Conservation (phyloP, 37 sponge, comb jelly and placozoan genomes). For the Halisarca cf. caerulea region DNA sequence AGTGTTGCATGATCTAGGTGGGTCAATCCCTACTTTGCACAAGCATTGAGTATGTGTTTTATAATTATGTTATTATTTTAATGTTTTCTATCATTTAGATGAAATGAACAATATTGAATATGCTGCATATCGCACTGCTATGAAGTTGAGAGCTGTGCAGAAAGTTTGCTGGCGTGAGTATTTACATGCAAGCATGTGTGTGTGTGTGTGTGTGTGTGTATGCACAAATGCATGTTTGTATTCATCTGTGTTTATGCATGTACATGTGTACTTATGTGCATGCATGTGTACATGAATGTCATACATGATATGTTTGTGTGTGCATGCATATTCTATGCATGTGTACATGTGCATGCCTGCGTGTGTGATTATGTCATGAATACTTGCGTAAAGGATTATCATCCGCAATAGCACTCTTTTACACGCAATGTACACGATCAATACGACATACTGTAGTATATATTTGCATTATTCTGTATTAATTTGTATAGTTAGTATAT, state of each 20-base stretch:
- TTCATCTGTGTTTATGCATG: background rate
- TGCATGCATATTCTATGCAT: background rate
- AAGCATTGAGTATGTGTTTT: background rate
- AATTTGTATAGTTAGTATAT: no score
- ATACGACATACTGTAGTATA: no score
- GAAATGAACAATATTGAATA: slow-evolving; percentile 67
- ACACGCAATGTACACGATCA: no score
- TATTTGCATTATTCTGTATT: no score
- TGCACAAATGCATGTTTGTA: no score
- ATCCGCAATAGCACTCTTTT: no score
- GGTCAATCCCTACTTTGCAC: background rate
- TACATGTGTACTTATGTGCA: background rate
- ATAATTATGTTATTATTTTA: no score
- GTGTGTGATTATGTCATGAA: no score
- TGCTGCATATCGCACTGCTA: slow-evolving; percentile 89
- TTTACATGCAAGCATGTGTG: background rate
- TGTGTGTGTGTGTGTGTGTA: background rate
- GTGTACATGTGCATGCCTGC: background rate
- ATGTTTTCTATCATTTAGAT: slow-evolving; percentile 28
- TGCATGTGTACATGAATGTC: background rate
- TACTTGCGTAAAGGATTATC: no score
- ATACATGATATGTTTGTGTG: no score
- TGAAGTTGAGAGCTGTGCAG: slow-evolving; percentile 84
- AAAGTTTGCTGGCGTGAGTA: slow-evolving; percentile 15
- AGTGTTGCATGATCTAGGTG: slow-evolving; percentile 49